Evolutionary conservation across 1,140 invertebrate species (phyloP).

Genomic region (Cotesia glomerata): DNA sequence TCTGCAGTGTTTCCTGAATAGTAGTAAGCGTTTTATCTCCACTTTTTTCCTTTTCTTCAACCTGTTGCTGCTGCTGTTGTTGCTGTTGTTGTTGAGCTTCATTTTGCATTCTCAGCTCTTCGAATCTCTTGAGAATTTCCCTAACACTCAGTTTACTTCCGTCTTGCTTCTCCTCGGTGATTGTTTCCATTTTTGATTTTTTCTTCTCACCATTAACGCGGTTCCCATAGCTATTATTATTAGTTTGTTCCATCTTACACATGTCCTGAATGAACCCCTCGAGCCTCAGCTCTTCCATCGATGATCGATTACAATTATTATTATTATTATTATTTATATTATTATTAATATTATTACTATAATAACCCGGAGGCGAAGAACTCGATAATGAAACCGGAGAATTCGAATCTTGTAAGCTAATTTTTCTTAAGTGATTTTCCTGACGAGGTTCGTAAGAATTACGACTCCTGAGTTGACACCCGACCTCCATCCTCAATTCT

Average conservation of each 20-base stretch:
- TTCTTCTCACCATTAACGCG: conserved; percentile 47
- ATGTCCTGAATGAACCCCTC: conserved; percentile 55
- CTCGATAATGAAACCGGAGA: conserved; percentile 17
- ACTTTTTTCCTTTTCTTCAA: conserved; percentile 51
- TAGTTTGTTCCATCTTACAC: conserved; percentile 51
- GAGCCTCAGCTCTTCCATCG: conserved; percentile 43
- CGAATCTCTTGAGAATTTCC: conserved; percentile 79
- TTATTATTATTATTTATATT: conserved; percentile 6
- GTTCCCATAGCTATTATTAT: background rate
- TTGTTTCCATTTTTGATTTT: conserved; percentile 73
- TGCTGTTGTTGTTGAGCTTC: conserved; percentile 34
- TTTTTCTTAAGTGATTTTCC: background rate
- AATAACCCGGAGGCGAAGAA: conserved; percentile 12
- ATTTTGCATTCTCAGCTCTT: conserved; percentile 69
- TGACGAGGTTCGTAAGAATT: conserved; percentile 32
- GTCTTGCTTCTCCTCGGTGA: conserved; percentile 77
- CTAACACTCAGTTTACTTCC: conserved; percentile 77
- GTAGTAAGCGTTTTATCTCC: conserved; percentile 57
- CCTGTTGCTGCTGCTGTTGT: conserved; percentile 9
- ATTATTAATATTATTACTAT: background rate
- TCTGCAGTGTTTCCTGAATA: conserved; percentile 61
- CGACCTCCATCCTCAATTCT: conserved; percentile 57
- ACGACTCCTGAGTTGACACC: conserved; percentile 47
- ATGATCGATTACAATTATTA: conserved; percentile 23
- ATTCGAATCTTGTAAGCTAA: conserved; percentile 1